A percentile compares a stretch with the other conserved stretches of the same genome.
Evolutionary conservation across 2,888 invertebrate species (phyloP).

Genomic region (Sericinus montela): DNA sequence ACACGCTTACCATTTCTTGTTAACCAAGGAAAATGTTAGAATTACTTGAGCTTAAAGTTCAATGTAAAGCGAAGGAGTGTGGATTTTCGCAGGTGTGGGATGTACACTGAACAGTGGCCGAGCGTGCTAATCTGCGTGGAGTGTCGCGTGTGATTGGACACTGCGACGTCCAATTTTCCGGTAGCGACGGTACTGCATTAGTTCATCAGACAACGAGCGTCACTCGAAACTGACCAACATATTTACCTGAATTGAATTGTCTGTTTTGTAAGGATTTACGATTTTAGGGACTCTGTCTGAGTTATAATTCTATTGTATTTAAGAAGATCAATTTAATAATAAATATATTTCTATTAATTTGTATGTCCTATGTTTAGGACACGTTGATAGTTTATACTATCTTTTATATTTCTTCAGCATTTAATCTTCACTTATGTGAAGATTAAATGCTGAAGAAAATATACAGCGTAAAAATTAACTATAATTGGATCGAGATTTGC

Average conservation of each 20-base stretch:
- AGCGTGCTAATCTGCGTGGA: constrained; percentile 75
- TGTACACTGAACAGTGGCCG: constrained; percentile 55
- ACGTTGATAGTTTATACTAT: too few species aligned
- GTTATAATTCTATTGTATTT: too few species aligned
- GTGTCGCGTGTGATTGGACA: constrained; percentile 76
- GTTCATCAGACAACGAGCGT: constrained; percentile 58
- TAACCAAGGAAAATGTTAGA: constrained; percentile 35
- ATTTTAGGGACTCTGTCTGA: too few species aligned
- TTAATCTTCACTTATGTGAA: too few species aligned
- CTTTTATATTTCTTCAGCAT: too few species aligned
- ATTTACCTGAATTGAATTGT: constrained; percentile 34
- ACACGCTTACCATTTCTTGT: constrained; percentile 50
- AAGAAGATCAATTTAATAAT: too few species aligned
- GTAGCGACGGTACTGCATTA: constrained; percentile 56
- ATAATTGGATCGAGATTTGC: too few species aligned
- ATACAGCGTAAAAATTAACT: too few species aligned
- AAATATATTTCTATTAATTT: too few species aligned
- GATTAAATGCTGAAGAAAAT: too few species aligned
- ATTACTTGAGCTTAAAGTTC: constrained; percentile 43
- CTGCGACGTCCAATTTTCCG: constrained; percentile 76
- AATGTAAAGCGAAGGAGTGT: constrained; percentile 55
- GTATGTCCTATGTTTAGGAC: too few species aligned
- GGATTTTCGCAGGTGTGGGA: constrained; percentile 48
- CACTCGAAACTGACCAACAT: constrained; percentile 51
- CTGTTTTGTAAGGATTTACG: constrained; percentile 15